These are phyloP conservation scores for Lamellibrachia columna DNA, from an alignment of 2,888 invertebrate genomes.

Conservation along the genomic window DNA sequence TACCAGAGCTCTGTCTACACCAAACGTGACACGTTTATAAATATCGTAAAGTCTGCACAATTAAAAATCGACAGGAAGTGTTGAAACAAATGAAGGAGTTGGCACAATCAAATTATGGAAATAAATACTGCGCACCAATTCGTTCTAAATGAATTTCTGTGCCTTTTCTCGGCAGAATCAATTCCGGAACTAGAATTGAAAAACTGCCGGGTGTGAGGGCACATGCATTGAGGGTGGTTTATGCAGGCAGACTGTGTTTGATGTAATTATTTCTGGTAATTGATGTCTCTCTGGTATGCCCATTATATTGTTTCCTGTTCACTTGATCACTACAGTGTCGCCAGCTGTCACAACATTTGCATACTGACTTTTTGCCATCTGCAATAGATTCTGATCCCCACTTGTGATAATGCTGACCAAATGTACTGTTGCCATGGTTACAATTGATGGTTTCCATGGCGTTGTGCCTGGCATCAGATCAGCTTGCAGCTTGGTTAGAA, in stretches of 20 bases:
- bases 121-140: background rate
- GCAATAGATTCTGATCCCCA: background rate
- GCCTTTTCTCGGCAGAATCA: background rate
- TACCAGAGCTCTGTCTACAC: background rate
- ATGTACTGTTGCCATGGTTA: conserved; percentile 4
- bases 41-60: background rate
- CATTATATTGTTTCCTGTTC: conserved; percentile 6
- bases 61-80: background rate
- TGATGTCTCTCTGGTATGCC: background rate
- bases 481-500: background rate
- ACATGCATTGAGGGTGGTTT: background rate
- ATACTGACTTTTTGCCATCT: background rate
- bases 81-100: background rate
- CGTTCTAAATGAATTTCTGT: background rate
- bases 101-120: background rate
- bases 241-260: background rate
- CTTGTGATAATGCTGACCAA: conserved; percentile 5
- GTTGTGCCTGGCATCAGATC: background rate
- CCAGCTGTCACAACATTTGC: conserved; percentile 1
- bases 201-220: background rate
- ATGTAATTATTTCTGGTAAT: background rate
- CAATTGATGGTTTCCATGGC: conserved; percentile 3
- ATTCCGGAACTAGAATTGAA: conserved; percentile 3
- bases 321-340: background rate
- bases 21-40: background rate